Conservation (phyloP, 2,888 invertebrate species). For the Sphaerophoria rueppellii region DNA sequence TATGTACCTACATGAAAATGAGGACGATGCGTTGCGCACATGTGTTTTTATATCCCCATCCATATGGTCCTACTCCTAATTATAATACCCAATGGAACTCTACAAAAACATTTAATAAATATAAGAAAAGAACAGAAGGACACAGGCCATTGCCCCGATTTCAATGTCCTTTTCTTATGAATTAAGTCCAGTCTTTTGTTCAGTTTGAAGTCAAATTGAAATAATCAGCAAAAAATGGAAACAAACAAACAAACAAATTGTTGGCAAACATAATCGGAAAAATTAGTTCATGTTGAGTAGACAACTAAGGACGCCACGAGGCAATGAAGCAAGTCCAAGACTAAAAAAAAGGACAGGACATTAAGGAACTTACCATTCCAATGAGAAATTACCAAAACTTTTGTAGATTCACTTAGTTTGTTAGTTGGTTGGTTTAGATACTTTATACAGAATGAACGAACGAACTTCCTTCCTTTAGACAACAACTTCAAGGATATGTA, state of each 20-base stretch:
- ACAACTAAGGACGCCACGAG: not conserved
- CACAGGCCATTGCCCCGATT: constrained; percentile 56
- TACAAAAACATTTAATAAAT: constrained; percentile 22
- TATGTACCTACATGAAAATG: not conserved
- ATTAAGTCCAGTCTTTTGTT: constrained; percentile 46
- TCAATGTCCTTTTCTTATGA: constrained; percentile 34
- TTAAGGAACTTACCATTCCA: constrained; percentile 25
- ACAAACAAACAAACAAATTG: constrained; percentile 3
- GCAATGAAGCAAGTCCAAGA: not conserved
- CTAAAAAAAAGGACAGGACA: not conserved
- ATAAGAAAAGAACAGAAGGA: constrained; percentile 6
- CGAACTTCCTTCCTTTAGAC: not conserved
- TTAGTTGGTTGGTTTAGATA: constrained; percentile 38
- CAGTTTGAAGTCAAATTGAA: not conserved
- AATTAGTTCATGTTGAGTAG: constrained; percentile 21
- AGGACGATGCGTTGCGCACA: constrained; percentile 40
- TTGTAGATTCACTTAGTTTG: constrained; percentile 62
- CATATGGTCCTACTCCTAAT: not conserved
- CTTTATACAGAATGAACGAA: not conserved
- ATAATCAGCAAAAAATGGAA: not conserved
- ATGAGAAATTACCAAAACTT: constrained; percentile 67
- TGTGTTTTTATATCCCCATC: constrained; percentile 6
- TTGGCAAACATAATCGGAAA: constrained; percentile 30
- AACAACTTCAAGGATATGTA: not conserved
- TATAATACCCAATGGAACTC: constrained; percentile 45